phyloP scores from a whole-genome alignment of 2,888 invertebrate species.

The Dryobota labecula region DNA sequence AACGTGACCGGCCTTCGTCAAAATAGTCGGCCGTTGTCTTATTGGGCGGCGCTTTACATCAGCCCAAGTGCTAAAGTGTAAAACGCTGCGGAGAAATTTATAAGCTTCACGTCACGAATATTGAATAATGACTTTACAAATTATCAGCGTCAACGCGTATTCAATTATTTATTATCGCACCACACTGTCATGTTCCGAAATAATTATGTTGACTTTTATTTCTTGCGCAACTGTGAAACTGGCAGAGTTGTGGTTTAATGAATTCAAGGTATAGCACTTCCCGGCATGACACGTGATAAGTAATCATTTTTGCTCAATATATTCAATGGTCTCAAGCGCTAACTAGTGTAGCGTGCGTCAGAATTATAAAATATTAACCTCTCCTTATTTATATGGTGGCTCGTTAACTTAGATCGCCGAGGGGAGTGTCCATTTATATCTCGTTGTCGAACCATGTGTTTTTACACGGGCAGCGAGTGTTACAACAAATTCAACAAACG shows the following conservation, averaged over 20 bases:
- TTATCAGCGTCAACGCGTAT: constrained; percentile 80
- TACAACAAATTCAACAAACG: constrained; percentile 89
- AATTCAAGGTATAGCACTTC: constrained; percentile 52
- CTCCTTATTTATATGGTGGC: constrained; percentile 88
- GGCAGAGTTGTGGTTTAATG: constrained; percentile 42
- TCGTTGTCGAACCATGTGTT: constrained; percentile 88
- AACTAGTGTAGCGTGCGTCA: constrained; percentile 76
- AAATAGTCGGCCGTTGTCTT: constrained; percentile 89
- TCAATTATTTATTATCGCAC: constrained; percentile 74
- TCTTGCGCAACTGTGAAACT: constrained; percentile 54
- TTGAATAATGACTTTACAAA: constrained; percentile 88
- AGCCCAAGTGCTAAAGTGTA: constrained; percentile 89
- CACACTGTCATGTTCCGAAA: constrained; percentile 68
- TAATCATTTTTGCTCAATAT: constrained; percentile 67
- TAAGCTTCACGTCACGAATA: constrained; percentile 88
- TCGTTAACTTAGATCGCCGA: constrained; percentile 89
- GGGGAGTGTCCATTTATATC: constrained; percentile 89
- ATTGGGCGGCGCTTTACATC: constrained; percentile 87
- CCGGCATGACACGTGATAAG: constrained; percentile 51
- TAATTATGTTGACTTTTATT: constrained; percentile 64
- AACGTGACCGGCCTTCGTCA: constrained; percentile 91
- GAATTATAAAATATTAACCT: constrained; percentile 84
- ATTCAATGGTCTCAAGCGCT: constrained; percentile 70
- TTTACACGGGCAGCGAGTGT: constrained; percentile 86
- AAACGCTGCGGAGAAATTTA: constrained; percentile 88